phyloP scores from a whole-genome alignment of 2,113 vertebrate species.

The Callopanchax toddi region DNA sequence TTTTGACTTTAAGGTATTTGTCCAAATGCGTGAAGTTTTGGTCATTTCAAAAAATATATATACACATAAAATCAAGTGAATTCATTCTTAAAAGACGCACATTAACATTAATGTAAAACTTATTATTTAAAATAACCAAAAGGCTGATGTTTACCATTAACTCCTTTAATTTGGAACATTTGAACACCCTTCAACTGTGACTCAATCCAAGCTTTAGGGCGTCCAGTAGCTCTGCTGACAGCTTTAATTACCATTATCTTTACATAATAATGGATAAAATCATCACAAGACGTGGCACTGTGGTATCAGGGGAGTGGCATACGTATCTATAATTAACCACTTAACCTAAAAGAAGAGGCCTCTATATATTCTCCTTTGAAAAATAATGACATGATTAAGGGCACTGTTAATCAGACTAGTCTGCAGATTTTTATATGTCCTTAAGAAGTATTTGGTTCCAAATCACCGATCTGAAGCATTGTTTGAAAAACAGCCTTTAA shows the following conservation, averaged over 20 bases:
- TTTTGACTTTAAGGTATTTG: too few species aligned
- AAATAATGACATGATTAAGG: constrained; percentile 12
- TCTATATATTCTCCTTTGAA: background rate
- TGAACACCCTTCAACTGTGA: background rate
- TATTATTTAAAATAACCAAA: too few species aligned
- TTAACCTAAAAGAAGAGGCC: background rate
- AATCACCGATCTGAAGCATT: constrained; percentile 12
- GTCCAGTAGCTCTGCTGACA: background rate
- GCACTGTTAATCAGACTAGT: constrained; percentile 15
- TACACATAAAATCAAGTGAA: too few species aligned
- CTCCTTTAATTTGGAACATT: too few species aligned
- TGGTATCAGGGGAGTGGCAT: background rate
- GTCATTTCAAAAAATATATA: too few species aligned
- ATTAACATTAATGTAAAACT: too few species aligned
- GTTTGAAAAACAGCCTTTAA: constrained; percentile 30
- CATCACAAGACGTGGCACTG: background rate
- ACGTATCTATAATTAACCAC: background rate
- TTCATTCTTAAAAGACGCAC: too few species aligned
- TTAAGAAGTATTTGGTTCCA: constrained; percentile 19
- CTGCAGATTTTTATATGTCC: constrained; percentile 12
- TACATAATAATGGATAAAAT: background rate
- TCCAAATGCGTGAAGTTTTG: too few species aligned
- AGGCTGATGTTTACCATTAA: too few species aligned
- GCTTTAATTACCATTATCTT: background rate
- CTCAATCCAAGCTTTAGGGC: background rate